Percentiles rank a stretch among this genome's conserved stretches.
These are phyloP conservation scores for Gallirallus australis DNA, from an alignment of 2,797 vertebrate genomes.

Conservation along the genomic window DNA sequence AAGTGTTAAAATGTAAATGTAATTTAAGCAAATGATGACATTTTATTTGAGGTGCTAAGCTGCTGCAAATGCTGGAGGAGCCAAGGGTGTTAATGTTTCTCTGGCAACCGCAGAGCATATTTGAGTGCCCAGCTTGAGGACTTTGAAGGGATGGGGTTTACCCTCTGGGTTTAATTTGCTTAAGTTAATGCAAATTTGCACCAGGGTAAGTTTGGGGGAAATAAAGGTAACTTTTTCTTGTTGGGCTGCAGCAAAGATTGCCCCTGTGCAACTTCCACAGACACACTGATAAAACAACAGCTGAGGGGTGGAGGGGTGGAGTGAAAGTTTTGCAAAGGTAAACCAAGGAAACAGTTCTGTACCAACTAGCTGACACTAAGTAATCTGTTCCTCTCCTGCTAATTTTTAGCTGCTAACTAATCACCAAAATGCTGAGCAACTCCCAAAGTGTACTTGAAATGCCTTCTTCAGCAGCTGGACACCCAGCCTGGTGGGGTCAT, in stretches of 20 bases:
- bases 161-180: background rate
- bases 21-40: background rate
- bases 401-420: background rate
- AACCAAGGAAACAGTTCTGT: background rate
- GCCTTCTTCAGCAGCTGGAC: background rate
- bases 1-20: background rate
- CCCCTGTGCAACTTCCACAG: background rate
- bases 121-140: background rate
- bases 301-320: background rate
- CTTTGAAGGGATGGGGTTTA: background rate
- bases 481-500: background rate
- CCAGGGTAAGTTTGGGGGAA: background rate
- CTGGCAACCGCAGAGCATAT: background rate
- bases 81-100: conserved; percentile 22
- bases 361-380: background rate
- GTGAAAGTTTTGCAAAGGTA: background rate
- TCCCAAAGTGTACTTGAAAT: background rate
- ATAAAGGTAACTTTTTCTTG: background rate
- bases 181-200: conserved; percentile 6
- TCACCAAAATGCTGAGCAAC: background rate
- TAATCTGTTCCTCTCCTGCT: background rate
- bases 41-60: conserved; percentile 10
- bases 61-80: background rate
- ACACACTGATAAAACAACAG: background rate
- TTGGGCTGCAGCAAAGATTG: background rate